Percentiles rank a stretch among this genome's conserved stretches.
Evolutionary conservation across 30 jellyfish, hydroid and myxozoan genomes (phyloP).

Genomic region (Hydractinia echinata): DNA sequence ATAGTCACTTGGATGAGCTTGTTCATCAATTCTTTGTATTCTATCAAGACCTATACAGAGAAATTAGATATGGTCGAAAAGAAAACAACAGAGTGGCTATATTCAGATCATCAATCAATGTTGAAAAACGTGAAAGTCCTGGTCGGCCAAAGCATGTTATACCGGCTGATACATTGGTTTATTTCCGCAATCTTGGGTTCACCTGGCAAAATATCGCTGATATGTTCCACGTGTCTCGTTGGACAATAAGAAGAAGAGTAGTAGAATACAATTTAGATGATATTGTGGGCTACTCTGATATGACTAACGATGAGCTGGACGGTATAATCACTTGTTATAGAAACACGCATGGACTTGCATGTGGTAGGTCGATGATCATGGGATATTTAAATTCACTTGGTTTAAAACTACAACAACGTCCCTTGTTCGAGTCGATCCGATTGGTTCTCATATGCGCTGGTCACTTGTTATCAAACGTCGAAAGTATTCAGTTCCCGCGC

Average conservation of each 20-base stretch:
- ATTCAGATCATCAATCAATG: too few relatives aligned
- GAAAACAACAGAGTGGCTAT: too few relatives aligned
- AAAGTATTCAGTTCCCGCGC: conserved; percentile 29
- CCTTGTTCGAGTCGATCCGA: conserved; percentile 31
- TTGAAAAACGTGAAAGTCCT: too few relatives aligned
- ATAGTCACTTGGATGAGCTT: too few relatives aligned
- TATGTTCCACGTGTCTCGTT: conserved; percentile 30
- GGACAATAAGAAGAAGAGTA: conserved; percentile 40
- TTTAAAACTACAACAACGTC: conserved; percentile 22
- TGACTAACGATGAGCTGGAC: conserved; percentile 38
- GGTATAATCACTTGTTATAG: not conserved
- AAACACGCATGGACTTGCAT: conserved; percentile 28
- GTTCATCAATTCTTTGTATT: too few relatives aligned
- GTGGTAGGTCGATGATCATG: conserved; percentile 29
- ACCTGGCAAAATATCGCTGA: conserved; percentile 29
- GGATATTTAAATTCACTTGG: conserved; percentile 23
- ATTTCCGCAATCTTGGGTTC: not conserved
- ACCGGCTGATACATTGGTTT: too few relatives aligned
- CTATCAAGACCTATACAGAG: too few relatives aligned
- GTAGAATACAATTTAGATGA: conserved; percentile 7
- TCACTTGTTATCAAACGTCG: conserved; percentile 4
- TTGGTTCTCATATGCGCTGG: conserved; percentile 21
- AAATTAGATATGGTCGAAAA: too few relatives aligned
- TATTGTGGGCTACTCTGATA: conserved; percentile 13
- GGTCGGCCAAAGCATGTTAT: too few relatives aligned